phyloP scores from a whole-genome alignment of 1,140 invertebrate species.

The Pachypeltis micranthus region DNA sequence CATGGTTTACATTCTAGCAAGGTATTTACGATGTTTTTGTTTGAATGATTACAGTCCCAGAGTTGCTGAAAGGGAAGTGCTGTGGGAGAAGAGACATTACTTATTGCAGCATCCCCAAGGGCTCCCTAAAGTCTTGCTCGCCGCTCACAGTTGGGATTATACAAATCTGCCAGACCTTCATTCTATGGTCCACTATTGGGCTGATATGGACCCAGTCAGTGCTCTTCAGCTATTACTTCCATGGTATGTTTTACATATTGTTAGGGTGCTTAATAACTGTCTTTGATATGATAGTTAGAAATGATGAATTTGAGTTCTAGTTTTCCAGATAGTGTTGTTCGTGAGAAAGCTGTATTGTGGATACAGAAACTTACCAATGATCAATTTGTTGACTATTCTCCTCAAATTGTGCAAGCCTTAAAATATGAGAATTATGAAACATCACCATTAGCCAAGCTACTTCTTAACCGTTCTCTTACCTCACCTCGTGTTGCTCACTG shows the following conservation, averaged over 20 bases:
- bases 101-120: constrained; percentile 71
- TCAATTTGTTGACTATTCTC: constrained; percentile 80
- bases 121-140: constrained; percentile 79
- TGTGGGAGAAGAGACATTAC: constrained; percentile 92
- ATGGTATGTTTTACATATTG: constrained; percentile 61
- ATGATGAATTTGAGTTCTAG: constrained; percentile 38
- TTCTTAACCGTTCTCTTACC: constrained; percentile 70
- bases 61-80: constrained; percentile 53
- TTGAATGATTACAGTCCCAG: constrained; percentile 36
- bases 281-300: constrained; percentile 14
- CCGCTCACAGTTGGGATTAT: constrained; percentile 81
- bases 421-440: constrained; percentile 89
- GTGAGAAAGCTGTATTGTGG: constrained; percentile 71
- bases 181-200: constrained; percentile 69
- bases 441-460: constrained; percentile 66
- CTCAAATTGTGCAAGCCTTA: constrained; percentile 85
- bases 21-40: too few species aligned
- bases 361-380: constrained; percentile 68
- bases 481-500: constrained; percentile 85
- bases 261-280: too few species aligned
- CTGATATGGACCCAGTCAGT: constrained; percentile 66
- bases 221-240: constrained; percentile 84
- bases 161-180: constrained; percentile 76
- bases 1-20: too few species aligned
- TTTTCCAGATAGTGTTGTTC: constrained; percentile 80